Evolutionary conservation across 2,888 invertebrate species (phyloP).

Genomic region (Drosophila setosimentum): DNA sequence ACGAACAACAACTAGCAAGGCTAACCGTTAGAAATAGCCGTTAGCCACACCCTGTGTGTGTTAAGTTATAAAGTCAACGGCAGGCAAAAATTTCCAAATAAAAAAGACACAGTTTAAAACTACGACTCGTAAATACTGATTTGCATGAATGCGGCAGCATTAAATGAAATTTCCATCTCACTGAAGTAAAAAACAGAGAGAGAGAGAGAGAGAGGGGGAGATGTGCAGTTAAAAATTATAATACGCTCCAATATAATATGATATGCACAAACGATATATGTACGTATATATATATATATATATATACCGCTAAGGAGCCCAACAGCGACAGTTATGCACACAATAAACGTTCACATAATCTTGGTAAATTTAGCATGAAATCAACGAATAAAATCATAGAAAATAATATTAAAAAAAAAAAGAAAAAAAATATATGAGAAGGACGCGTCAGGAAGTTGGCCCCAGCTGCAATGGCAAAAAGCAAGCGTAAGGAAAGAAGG

Average conservation of each 20-base stretch:
- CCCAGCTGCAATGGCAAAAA: slow-evolving; percentile 17
- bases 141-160: slow-evolving; percentile 71
- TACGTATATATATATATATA: not conserved
- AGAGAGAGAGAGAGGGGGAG: not conserved
- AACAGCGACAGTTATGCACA: slow-evolving; percentile 72
- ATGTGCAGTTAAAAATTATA: slow-evolving; percentile 57
- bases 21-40: not conserved
- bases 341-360: slow-evolving; percentile 72
- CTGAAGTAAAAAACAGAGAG: slow-evolving; percentile 37
- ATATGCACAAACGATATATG: slow-evolving; percentile 26
- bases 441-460: slow-evolving; percentile 66
- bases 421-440: slow-evolving; percentile 8
- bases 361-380: slow-evolving; percentile 72
- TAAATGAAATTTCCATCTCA: slow-evolving; percentile 76
- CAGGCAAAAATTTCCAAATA: slow-evolving; percentile 22
- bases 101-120: slow-evolving; percentile 35
- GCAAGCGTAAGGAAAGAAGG: not conserved
- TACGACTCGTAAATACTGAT: slow-evolving; percentile 68
- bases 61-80: slow-evolving; percentile 9
- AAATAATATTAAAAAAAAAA: not conserved
- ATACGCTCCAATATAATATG: slow-evolving; percentile 62
- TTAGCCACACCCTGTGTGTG: slow-evolving; percentile 33
- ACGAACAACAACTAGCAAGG: not conserved
- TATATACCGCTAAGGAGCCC: slow-evolving; percentile 24
- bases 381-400: slow-evolving; percentile 31